A percentile compares a stretch with the other conserved stretches of the same genome.
Evolutionary conservation across 2,797 vertebrate species (phyloP).

Genomic region (Babyrousa celebensis): DNA sequence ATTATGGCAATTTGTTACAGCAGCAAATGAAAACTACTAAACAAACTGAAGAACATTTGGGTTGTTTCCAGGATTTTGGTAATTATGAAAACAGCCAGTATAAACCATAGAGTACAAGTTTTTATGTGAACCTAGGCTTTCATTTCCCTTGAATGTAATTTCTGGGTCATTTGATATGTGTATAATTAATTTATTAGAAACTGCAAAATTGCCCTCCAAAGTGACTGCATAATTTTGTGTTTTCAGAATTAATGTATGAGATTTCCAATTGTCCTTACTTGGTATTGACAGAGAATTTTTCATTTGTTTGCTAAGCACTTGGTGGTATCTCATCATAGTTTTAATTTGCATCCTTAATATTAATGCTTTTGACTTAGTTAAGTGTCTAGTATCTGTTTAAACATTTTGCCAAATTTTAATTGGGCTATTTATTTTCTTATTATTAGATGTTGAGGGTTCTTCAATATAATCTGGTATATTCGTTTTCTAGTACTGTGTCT

Average conservation of each 20-base stretch:
- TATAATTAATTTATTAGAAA: conserved; percentile 38
- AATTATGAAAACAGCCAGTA: background rate
- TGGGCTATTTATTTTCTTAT: conserved; percentile 42
- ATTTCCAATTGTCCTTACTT: background rate
- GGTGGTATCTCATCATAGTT: background rate
- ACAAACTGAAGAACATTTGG: background rate
- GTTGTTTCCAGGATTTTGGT: background rate
- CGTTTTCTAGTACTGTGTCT: background rate
- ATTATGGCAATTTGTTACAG: background rate
- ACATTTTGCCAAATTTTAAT: conserved; percentile 35
- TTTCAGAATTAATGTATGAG: conserved; percentile 21
- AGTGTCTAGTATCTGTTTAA: background rate
- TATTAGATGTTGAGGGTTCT: background rate
- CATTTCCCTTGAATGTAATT: background rate
- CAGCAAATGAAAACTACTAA: background rate
- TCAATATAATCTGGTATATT: background rate
- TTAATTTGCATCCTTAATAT: conserved; percentile 15
- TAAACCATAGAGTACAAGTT: background rate
- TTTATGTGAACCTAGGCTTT: conserved; percentile 13
- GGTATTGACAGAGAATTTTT: background rate
- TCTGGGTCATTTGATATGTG: background rate
- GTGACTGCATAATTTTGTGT: conserved; percentile 7
- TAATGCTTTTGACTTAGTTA: conserved; percentile 18
- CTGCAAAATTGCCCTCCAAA: background rate
- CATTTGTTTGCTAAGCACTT: background rate